Percentiles rank a stretch among this genome's conserved stretches.
These are phyloP conservation scores for Sarcophaga bullata DNA, from an alignment of 1,140 invertebrate genomes.

Conservation along the genomic window DNA sequence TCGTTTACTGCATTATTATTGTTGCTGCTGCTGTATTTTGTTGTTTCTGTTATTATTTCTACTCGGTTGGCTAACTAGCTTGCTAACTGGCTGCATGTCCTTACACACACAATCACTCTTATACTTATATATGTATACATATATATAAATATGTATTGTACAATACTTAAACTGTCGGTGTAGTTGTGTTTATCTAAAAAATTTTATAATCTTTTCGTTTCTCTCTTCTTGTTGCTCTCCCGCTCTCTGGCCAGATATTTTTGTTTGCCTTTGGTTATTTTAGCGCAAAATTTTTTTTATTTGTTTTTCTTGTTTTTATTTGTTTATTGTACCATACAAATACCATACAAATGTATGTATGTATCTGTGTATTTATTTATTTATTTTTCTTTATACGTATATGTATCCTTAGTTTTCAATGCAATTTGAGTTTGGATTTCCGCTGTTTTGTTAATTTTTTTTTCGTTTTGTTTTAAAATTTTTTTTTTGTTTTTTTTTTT, in stretches of 20 bases:
- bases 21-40: background rate
- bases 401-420: background rate
- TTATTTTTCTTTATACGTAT: background rate
- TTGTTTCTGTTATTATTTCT: background rate
- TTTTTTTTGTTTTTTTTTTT: background rate
- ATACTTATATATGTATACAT: background rate
- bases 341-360: background rate
- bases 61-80: constrained; percentile 18
- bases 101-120: background rate
- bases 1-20: background rate
- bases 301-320: constrained; percentile 13
- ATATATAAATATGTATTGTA: background rate
- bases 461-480: background rate
- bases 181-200: constrained; percentile 15
- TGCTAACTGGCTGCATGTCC: constrained; percentile 4
- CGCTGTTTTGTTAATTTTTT: constrained; percentile 13
- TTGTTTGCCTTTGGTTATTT: constrained; percentile 30
- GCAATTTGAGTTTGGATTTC: constrained; percentile 20
- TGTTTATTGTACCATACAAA: constrained; percentile 2
- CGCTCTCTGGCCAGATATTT: background rate
- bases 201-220: background rate
- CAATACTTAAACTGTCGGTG: background rate
- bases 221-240: background rate
- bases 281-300: constrained; percentile 28
- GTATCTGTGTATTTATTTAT: background rate